A percentile compares a stretch with the other conserved stretches of the same genome.
Evolutionary conservation across 2,888 invertebrate species (phyloP).

Genomic region (Nomada fucata): DNA sequence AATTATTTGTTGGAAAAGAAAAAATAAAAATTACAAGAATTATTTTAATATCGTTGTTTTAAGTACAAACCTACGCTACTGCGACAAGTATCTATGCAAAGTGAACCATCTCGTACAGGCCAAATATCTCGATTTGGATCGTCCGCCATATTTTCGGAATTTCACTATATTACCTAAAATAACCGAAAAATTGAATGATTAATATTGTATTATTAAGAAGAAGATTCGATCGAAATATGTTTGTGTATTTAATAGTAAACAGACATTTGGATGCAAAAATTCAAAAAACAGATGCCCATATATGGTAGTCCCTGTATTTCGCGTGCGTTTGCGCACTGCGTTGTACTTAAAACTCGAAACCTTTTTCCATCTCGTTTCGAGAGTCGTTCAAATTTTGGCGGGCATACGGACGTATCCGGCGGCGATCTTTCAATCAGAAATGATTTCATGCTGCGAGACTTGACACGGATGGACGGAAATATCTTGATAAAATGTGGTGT

Average conservation of each 20-base stretch:
- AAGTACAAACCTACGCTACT: slow-evolving; percentile 75
- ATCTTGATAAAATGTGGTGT: slow-evolving; percentile 58
- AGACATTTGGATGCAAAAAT: neutral
- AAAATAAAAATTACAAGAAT: neutral
- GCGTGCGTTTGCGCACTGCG: slow-evolving; percentile 54
- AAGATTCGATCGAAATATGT: neutral
- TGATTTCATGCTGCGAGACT: neutral
- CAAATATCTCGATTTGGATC: slow-evolving; percentile 76
- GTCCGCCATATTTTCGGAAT: slow-evolving; percentile 75
- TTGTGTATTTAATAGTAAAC: neutral
- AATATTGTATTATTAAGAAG: neutral
- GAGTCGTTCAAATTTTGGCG: slow-evolving; percentile 61
- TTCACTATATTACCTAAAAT: slow-evolving; percentile 26
- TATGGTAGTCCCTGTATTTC: slow-evolving; percentile 60
- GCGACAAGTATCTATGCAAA: slow-evolving; percentile 72
- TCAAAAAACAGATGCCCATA: slow-evolving; percentile 46
- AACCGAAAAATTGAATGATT: neutral
- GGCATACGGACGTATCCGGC: slow-evolving; percentile 39
- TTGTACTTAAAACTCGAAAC: slow-evolving; percentile 25
- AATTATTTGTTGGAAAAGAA: neutral
- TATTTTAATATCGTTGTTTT: neutral
- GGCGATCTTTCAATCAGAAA: slow-evolving; percentile 32
- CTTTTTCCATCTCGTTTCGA: slow-evolving; percentile 34
- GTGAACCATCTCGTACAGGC: slow-evolving; percentile 75
- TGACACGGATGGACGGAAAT: slow-evolving; percentile 38